phyloP scores from a whole-genome alignment of 2,113 vertebrate genomes.

The Micromys minutus region DNA sequence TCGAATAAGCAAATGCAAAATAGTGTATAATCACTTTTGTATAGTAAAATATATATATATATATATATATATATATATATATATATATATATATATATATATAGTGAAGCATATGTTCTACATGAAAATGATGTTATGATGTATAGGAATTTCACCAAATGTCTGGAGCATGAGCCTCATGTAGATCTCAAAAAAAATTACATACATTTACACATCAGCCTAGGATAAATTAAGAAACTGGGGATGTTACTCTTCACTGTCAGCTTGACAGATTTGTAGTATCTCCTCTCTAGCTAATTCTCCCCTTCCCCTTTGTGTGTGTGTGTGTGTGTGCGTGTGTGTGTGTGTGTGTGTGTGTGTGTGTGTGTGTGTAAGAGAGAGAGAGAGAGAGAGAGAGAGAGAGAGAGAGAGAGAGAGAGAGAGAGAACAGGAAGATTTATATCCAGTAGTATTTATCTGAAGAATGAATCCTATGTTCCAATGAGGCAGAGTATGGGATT shows the following conservation, averaged over 20 bases:
- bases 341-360: neutral
- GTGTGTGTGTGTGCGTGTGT: neutral
- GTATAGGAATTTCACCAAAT: accelerated
- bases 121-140: neutral
- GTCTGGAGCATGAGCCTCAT: neutral
- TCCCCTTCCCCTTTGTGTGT: too few relatives aligned
- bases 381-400: neutral
- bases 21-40: neutral
- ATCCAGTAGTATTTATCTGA: neutral
- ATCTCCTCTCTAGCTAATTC: too few relatives aligned
- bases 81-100: too few relatives aligned
- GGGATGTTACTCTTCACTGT: neutral
- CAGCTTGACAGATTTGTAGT: neutral
- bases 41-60: neutral
- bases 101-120: neutral
- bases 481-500: neutral
- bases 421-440: too few relatives aligned
- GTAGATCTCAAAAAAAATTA: neutral
- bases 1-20: neutral
- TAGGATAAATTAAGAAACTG: accelerated
- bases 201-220: too few relatives aligned
- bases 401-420: neutral
- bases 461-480: neutral
- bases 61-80: too few relatives aligned
- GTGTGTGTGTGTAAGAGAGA: too few relatives aligned